Evolutionary conservation across 2,888 invertebrate genomes (phyloP).

Genomic region (Crepidodera aurea): DNA sequence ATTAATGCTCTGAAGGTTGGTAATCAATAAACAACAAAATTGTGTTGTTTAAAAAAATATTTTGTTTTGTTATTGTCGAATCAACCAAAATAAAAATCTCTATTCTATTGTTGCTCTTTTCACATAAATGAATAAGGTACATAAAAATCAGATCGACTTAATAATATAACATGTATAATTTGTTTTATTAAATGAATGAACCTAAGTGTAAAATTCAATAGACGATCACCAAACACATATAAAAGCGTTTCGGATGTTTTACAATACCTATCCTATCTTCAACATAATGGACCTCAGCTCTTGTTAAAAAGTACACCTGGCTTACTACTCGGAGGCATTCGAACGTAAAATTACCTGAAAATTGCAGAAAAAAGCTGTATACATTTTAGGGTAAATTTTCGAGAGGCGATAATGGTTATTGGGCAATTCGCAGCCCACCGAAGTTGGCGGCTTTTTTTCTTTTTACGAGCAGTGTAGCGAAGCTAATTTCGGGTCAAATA

Average conservation of each 20-base stretch:
- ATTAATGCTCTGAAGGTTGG: no score
- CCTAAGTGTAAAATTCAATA: not conserved
- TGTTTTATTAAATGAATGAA: constrained; percentile 4
- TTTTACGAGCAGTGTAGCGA: constrained; percentile 49
- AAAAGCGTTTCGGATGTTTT: constrained; percentile 3
- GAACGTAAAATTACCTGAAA: constrained; percentile 60
- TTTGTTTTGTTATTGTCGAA: no score
- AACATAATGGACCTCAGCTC: constrained; percentile 52
- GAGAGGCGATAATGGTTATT: constrained; percentile 56
- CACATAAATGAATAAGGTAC: no score
- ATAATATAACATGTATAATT: not conserved
- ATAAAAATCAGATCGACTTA: not conserved
- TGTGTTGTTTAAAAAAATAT: no score
- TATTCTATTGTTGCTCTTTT: no score
- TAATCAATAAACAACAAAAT: no score
- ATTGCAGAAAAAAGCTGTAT: constrained; percentile 53
- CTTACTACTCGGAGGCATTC: constrained; percentile 46
- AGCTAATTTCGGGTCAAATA: constrained; percentile 54
- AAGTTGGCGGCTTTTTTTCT: constrained; percentile 27
- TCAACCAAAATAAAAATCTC: no score
- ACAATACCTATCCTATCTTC: constrained; percentile 19
- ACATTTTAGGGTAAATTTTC: constrained; percentile 52
- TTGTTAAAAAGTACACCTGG: constrained; percentile 55
- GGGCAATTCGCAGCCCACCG: constrained; percentile 49
- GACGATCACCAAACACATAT: constrained; percentile 2